Base-by-base conservation (phyloP, 2,113 vertebrate genomes). In the Caloenas nicobarica region DNA sequence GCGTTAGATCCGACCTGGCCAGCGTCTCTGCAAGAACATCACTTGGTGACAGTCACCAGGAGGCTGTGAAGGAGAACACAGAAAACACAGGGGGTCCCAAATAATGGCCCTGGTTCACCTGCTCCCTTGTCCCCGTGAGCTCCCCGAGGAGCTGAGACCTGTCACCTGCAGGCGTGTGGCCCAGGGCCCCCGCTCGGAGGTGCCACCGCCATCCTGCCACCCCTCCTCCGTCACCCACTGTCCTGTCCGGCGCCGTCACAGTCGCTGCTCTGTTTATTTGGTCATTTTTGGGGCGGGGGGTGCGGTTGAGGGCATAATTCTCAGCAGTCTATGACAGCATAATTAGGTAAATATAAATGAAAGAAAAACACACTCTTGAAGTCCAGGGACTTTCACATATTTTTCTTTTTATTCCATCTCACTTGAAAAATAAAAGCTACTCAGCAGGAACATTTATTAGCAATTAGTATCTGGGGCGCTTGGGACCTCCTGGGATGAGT, bases 261-360 rank as follows among this genome's bases (percentile, higher is more conserved):
- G 53, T 24, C 33, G 1, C 70, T 61, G 44, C 65, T 90, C 66
- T 91, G 85, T 86, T 91, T 94, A 82, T 89, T 88, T 66, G 94
- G 89, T 53, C 72, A 26, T 50, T 95, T 78, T 51, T 28, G 68
- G 58, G 50, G 28, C 11, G 9, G 34, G 29, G 31, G 58, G 11
- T 16, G 13, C 22, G 33, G 54, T 42, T 2, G 9, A 40, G 31
- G 31, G 60, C 36, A 46, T 83, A 80, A 89, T 93, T 93, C 91
- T 77, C 93, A 93, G 78, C 91, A 72, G 88, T 5, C 85, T 79
- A 3, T 94, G 95, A 96, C 95, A 96, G 89, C 70, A 1, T 91
- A 97, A 96, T 97, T 94, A 95, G 91, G 91, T 89, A 95, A 95
- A 93, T 95, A 92, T 10, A 91, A 96, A 96, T 97, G 95, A 90